Evolutionary conservation across 1,140 invertebrate species (phyloP).

Genomic region (Calliopsis andreniformis): DNA sequence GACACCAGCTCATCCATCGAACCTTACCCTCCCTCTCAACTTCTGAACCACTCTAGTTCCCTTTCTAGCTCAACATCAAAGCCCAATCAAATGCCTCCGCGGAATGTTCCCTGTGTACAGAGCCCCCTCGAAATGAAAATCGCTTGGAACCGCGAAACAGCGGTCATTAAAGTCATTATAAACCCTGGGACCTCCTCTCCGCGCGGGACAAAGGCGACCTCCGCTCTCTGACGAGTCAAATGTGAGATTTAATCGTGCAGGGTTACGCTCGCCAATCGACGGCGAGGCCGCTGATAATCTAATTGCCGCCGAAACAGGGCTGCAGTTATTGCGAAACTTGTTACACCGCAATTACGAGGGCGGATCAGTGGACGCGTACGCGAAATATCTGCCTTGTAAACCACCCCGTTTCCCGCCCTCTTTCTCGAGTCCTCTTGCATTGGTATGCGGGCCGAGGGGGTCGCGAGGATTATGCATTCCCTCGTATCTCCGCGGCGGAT

Average conservation of each 20-base stretch:
- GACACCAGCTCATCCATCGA: too few relatives aligned
- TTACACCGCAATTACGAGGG: constrained; percentile 33
- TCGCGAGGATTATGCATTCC: constrained; percentile 38
- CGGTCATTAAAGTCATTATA: too few relatives aligned
- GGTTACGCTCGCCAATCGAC: neutral
- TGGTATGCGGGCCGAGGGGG: neutral
- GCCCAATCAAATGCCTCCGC: too few relatives aligned
- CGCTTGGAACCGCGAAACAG: too few relatives aligned
- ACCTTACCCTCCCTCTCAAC: too few relatives aligned
- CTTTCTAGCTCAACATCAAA: too few relatives aligned
- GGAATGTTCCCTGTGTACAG: too few relatives aligned
- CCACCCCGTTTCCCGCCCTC: too few relatives aligned
- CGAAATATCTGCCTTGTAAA: constrained; percentile 20
- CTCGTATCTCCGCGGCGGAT: constrained; percentile 16
- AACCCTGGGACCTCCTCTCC: too few relatives aligned
- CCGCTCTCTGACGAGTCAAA: too few relatives aligned
- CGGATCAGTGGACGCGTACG: constrained; percentile 25
- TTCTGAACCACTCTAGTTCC: too few relatives aligned
- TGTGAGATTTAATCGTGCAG: constrained; percentile 16
- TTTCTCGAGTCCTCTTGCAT: neutral
- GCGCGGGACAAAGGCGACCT: too few relatives aligned
- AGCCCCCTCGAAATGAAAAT: neutral
- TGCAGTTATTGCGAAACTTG: constrained; percentile 41
- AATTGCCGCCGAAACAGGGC: neutral
- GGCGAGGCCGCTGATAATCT: constrained; percentile 25